These are phyloP conservation scores for Monomorium pharaonis DNA, from an alignment of 1,140 invertebrate genomes.

Conservation along the genomic window DNA sequence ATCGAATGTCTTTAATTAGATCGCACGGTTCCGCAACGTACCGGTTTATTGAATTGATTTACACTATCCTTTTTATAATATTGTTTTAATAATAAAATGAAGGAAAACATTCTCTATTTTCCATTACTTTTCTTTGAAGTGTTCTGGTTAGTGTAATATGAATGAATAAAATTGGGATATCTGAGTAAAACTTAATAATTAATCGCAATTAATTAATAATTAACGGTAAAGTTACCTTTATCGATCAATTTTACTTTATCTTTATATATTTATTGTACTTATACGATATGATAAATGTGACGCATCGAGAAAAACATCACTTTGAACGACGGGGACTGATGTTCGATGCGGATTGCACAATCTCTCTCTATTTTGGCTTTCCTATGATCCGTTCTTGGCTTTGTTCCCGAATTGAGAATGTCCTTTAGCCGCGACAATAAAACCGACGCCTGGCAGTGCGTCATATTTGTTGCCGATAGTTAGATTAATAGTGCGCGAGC, in stretches of 20 bases:
- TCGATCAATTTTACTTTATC: not conserved
- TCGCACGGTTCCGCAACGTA: not conserved
- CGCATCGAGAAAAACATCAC: not conserved
- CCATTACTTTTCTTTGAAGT: not conserved
- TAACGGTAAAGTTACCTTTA: not conserved
- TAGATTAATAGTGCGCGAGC: slow-evolving; percentile 10
- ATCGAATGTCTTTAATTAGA: slow-evolving; percentile 3
- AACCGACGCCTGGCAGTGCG: slow-evolving; percentile 2
- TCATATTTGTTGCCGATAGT: slow-evolving; percentile 21
- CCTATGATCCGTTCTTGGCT: slow-evolving; percentile 70
- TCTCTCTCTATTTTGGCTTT: slow-evolving; percentile 72
- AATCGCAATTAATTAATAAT: no score
- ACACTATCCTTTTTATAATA: not conserved
- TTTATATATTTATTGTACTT: not conserved
- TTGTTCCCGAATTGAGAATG: slow-evolving; percentile 73
- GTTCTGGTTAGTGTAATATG: not conserved
- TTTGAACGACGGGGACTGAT: slow-evolving; percentile 13
- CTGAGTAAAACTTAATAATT: not conserved
- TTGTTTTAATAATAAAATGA: not conserved
- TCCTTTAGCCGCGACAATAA: slow-evolving; percentile 31
- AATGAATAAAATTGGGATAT: not conserved
- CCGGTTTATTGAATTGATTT: no score
- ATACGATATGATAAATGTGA: not conserved
- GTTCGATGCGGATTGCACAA: slow-evolving; percentile 70
- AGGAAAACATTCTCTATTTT: not conserved